phyloP scores from a whole-genome alignment of 2,888 invertebrate genomes.

The Andrena haemorrhoa region DNA sequence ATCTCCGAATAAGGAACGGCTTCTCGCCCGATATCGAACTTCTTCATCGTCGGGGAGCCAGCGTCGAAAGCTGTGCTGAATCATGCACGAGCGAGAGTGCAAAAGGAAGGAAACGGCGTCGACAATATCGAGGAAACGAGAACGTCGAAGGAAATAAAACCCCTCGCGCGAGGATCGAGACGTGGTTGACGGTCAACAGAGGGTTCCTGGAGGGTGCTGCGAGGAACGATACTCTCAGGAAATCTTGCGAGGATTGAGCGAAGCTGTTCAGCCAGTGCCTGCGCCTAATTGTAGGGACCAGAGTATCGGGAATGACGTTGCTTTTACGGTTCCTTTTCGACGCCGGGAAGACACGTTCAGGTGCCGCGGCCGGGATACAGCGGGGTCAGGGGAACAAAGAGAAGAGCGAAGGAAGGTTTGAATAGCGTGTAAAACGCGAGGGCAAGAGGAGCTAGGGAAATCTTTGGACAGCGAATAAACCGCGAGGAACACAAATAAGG shows the following conservation, averaged over 20 bases:
- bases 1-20: conserved; percentile 7
- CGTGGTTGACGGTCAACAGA: conserved; percentile 49
- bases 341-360: neutral
- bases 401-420: neutral
- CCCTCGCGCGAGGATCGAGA: conserved; percentile 11
- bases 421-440: conserved; percentile 26
- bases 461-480: neutral
- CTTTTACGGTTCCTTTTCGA: conserved; percentile 34
- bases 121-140: conserved; percentile 58
- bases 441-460: neutral
- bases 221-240: conserved; percentile 54
- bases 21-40: conserved; percentile 28
- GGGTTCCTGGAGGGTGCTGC: conserved; percentile 29
- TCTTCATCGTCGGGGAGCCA: conserved; percentile 23
- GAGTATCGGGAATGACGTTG: neutral
- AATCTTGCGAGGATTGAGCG: conserved; percentile 19
- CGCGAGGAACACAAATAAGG: conserved; percentile 28
- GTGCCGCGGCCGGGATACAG: neutral
- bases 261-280: neutral
- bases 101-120: conserved; percentile 26
- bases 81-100: conserved; percentile 45
- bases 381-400: neutral
- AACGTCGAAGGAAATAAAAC: conserved; percentile 55
- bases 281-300: conserved; percentile 33
- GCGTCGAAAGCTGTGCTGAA: conserved; percentile 40